These are phyloP conservation scores for Arothron firmamentum DNA, from an alignment of 2,113 vertebrate species.

Conservation along the genomic window DNA sequence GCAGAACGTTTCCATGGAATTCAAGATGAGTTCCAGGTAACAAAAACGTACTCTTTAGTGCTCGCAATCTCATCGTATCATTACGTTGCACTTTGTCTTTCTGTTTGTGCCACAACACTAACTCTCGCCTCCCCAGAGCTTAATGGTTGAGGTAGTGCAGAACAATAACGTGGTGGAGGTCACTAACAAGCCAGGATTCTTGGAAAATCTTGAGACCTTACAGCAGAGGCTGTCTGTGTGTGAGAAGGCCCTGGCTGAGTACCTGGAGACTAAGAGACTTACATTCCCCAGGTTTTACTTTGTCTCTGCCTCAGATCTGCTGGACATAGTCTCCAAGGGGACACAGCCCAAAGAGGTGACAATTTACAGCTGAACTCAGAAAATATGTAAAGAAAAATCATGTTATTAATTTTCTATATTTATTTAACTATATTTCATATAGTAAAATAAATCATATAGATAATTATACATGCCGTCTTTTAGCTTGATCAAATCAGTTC, in stretches of 20 bases:
- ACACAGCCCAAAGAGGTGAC: constrained; percentile 72
- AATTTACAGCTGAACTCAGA: background rate
- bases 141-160: constrained; percentile 69
- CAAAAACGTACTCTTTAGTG: background rate
- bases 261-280: constrained; percentile 73
- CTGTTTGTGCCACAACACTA: background rate
- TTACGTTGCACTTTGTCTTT: background rate
- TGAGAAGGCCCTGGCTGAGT: constrained; percentile 75
- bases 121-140: constrained; percentile 42
- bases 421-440: too few relatives aligned
- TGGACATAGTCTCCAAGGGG: constrained; percentile 79
- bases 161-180: constrained; percentile 74
- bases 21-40: constrained; percentile 79
- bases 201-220: constrained; percentile 73
- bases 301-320: constrained; percentile 71
- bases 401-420: too few relatives aligned
- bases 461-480: too few relatives aligned
- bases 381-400: background rate
- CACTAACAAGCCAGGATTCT: constrained; percentile 69
- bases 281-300: constrained; percentile 74
- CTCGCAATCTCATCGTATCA: background rate
- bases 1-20: constrained; percentile 76
- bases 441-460: too few relatives aligned
- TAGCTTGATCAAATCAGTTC: background rate
- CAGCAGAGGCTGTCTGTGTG: constrained; percentile 75